Evolutionary conservation across 1,140 invertebrate species (phyloP).

Genomic region (Bombus superbus): DNA sequence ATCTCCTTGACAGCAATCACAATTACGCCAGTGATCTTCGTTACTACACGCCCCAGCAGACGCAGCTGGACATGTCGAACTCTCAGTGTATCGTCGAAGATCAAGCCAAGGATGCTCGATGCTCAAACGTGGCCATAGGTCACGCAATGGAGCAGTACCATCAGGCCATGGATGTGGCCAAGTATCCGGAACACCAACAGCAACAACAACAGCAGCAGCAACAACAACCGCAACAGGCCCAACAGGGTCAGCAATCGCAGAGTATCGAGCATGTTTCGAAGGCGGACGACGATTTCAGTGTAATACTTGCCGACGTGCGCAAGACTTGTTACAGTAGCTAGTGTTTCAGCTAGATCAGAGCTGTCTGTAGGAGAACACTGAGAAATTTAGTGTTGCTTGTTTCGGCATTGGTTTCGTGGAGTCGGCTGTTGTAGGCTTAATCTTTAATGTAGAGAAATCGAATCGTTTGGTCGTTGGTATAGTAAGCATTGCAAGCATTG

Average conservation of each 20-base stretch:
- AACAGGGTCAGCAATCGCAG: constrained; percentile 72
- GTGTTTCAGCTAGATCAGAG: constrained; percentile 54
- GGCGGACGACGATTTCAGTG: constrained; percentile 92
- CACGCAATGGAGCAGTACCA: constrained; percentile 79
- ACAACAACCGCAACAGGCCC: constrained; percentile 81
- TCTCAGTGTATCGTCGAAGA: constrained; percentile 80
- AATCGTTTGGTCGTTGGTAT: background rate
- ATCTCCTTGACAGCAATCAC: constrained; percentile 82
- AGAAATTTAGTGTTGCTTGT: background rate
- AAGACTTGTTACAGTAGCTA: constrained; percentile 94
- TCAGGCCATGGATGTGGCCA: constrained; percentile 75
- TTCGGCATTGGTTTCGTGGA: background rate
- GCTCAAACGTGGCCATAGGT: constrained; percentile 68
- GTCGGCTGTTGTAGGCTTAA: background rate
- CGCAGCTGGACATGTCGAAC: constrained; percentile 75
- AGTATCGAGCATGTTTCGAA: constrained; percentile 83
- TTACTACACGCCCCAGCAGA: constrained; percentile 75
- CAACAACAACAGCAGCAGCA: constrained; percentile 79
- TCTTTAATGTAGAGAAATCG: too few species aligned
- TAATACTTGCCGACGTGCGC: constrained; percentile 91
- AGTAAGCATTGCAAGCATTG: background rate
- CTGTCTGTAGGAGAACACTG: background rate
- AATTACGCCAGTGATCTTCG: constrained; percentile 82
- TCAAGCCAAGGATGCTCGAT: constrained; percentile 75
- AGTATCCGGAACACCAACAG: constrained; percentile 80